Percentiles rank a stretch among this genome's conserved stretches.
phyloP scores from a whole-genome alignment of 2,888 invertebrate species.

The Dorcus parallelipipedus region DNA sequence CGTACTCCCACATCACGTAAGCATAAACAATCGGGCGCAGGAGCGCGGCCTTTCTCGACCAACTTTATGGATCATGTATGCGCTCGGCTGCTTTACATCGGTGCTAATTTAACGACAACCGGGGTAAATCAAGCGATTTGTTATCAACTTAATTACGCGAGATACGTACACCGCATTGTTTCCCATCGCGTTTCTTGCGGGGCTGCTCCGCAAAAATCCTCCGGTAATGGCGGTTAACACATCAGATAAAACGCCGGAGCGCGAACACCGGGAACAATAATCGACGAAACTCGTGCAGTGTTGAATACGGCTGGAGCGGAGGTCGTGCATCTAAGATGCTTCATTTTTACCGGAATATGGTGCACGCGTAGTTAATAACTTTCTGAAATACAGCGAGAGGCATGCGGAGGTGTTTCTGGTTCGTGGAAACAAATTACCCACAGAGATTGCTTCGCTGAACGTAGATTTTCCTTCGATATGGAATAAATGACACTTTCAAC shows the following conservation, averaged over 20 bases:
- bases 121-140: slow-evolving; percentile 28
- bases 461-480: too few relatives aligned
- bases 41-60: neutral
- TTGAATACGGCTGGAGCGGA: slow-evolving; percentile 20
- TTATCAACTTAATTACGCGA: slow-evolving; percentile 30
- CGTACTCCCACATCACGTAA: neutral
- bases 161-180: slow-evolving; percentile 26
- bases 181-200: slow-evolving; percentile 20
- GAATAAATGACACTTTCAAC: too few relatives aligned
- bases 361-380: slow-evolving; percentile 2
- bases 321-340: slow-evolving; percentile 26
- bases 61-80: neutral
- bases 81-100: slow-evolving; percentile 2
- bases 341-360: slow-evolving; percentile 9
- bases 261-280: slow-evolving; percentile 27
- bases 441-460: too few relatives aligned
- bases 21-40: neutral
- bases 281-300: slow-evolving; percentile 26
- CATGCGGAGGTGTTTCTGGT: slow-evolving; percentile 1
- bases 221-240: slow-evolving; percentile 25
- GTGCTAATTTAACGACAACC: slow-evolving; percentile 27
- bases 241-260: slow-evolving; percentile 27
- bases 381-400: neutral
- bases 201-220: slow-evolving; percentile 6
- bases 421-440: neutral